Conservation (phyloP, 1,140 invertebrate species). For the Muscidifurax raptorellus region DNA sequence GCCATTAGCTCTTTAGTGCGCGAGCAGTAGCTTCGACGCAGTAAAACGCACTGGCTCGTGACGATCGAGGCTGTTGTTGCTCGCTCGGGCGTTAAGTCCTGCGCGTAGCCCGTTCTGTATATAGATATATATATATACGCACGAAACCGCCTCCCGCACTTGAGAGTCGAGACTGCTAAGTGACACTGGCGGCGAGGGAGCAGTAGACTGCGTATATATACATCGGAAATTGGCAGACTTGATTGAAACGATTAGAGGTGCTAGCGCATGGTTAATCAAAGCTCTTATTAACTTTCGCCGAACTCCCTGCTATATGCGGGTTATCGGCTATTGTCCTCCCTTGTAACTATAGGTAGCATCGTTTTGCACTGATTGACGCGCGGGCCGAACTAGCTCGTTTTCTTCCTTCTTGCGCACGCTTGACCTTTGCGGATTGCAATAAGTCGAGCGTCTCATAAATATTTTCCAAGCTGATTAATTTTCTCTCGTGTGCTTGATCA, state of each 20-base stretch:
- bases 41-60: slow-evolving; percentile 18
- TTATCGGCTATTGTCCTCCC: background rate
- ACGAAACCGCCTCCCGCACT: background rate
- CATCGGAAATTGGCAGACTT: background rate
- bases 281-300: slow-evolving; percentile 13
- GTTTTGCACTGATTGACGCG: background rate
- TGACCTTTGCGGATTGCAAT: too few relatives aligned
- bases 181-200: background rate
- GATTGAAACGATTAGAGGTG: slow-evolving; percentile 21
- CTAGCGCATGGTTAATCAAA: slow-evolving; percentile 11
- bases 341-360: background rate
- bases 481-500: too few relatives aligned
- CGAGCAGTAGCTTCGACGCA: background rate
- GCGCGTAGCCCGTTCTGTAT: background rate
- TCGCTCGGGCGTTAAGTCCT: slow-evolving; percentile 30
- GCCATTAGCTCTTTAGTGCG: slow-evolving; percentile 26
- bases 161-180: background rate
- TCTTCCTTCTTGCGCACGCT: too few relatives aligned
- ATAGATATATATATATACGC: slow-evolving; percentile 6
- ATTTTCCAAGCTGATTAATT: too few relatives aligned
- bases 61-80: slow-evolving; percentile 23
- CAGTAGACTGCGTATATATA: background rate
- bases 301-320: background rate
- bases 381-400: too few relatives aligned
- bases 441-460: too few relatives aligned